phyloP scores from a whole-genome alignment of 1,140 invertebrate genomes.

The Drosophila mojavensis region DNA sequence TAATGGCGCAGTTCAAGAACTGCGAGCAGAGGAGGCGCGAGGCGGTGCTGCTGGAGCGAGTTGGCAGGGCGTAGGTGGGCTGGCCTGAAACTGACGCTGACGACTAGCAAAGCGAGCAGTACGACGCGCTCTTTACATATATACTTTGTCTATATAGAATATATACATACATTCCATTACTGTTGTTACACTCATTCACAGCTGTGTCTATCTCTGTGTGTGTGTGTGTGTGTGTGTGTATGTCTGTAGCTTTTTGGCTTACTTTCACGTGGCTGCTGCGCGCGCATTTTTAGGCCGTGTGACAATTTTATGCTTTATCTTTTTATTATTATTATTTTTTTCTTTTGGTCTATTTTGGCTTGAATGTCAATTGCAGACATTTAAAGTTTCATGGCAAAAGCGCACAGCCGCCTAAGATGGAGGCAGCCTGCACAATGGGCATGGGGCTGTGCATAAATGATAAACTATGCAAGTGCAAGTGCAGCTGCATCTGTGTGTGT shows the following conservation, averaged over 20 bases:
- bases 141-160: too few species aligned
- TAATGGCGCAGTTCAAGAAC: slow-evolving; percentile 80
- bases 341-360: slow-evolving; percentile 50
- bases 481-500: slow-evolving; percentile 31
- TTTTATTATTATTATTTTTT: slow-evolving; percentile 11
- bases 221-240: slow-evolving; percentile 49
- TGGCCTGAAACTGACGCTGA: slow-evolving; percentile 33
- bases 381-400: slow-evolving; percentile 63
- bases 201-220: slow-evolving; percentile 30
- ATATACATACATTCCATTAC: slow-evolving; percentile 56
- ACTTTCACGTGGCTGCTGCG: slow-evolving; percentile 71
- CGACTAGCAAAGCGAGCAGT: slow-evolving; percentile 48
- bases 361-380: slow-evolving; percentile 81
- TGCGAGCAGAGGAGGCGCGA: slow-evolving; percentile 13
- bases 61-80: neutral
- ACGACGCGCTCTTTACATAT: slow-evolving; percentile 17
- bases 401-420: slow-evolving; percentile 13
- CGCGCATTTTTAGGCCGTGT: slow-evolving; percentile 76
- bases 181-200: slow-evolving; percentile 55
- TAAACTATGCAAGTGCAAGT: slow-evolving; percentile 67
- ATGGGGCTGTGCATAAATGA: slow-evolving; percentile 52
- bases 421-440: neutral
- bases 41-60: neutral
- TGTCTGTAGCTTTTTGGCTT: slow-evolving; percentile 61
- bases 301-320: slow-evolving; percentile 55